phyloP scores from a whole-genome alignment of 2,113 vertebrate species.

The Xenus cinereus region DNA sequence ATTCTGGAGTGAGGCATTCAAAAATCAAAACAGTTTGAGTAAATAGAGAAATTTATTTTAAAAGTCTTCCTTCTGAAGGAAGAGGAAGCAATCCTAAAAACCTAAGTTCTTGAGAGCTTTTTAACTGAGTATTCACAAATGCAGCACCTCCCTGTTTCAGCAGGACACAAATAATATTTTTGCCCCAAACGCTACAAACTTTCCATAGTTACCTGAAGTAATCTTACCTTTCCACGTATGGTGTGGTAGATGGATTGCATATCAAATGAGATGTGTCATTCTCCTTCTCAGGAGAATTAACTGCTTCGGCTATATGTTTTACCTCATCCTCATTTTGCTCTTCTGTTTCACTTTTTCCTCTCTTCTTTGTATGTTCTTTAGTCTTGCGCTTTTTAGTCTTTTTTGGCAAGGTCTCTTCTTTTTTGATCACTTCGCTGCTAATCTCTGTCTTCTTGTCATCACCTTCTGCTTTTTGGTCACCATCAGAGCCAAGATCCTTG shows the following conservation, averaged over 20 bases:
- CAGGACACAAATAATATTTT: neutral
- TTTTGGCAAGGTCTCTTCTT: neutral
- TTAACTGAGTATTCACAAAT: neutral
- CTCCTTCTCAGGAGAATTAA: constrained; percentile 57
- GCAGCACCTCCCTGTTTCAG: neutral
- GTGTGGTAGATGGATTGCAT: constrained; percentile 81
- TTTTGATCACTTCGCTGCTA: neutral
- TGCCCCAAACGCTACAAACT: neutral
- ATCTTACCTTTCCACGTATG: constrained; percentile 83
- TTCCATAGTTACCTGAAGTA: neutral
- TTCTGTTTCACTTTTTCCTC: neutral
- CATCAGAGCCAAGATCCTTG: neutral
- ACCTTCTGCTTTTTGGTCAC: constrained; percentile 17
- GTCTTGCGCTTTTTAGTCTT: constrained; percentile 31
- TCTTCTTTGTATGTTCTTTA: constrained; percentile 33
- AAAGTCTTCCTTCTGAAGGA: neutral
- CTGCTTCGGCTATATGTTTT: neutral
- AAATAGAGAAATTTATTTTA: neutral
- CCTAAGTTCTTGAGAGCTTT: neutral
- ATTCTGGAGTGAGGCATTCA: neutral
- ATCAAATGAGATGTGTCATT: constrained; percentile 70
- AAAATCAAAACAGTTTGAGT: neutral
- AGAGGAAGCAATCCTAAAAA: neutral
- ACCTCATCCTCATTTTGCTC: neutral
- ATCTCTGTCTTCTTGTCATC: constrained; percentile 21